These are phyloP conservation scores for Gadopsis bispinosus DNA, from an alignment of 2,797 vertebrate genomes.

Conservation along the genomic window DNA sequence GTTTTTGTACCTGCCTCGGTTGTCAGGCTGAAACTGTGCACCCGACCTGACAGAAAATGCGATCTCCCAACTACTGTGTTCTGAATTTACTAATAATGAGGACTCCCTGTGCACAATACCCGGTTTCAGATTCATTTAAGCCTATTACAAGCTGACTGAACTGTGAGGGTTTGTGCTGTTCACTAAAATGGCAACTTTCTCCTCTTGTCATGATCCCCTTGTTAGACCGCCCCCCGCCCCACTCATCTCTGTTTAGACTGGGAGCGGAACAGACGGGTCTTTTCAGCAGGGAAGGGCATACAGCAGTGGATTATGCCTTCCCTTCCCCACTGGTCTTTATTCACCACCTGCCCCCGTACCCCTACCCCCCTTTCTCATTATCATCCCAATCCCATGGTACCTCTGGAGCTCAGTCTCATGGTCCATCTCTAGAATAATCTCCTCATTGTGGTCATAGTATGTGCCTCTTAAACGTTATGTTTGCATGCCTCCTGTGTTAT, in stretches of 20 bases:
- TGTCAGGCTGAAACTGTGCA: constrained; percentile 51
- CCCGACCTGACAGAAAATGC: constrained; percentile 47
- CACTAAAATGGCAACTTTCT: constrained; percentile 70
- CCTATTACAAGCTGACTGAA: constrained; percentile 57
- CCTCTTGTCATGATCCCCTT: constrained; percentile 72
- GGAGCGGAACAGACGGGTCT: constrained; percentile 80
- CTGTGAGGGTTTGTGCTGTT: constrained; percentile 62
- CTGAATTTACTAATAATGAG: constrained; percentile 48
- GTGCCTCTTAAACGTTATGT: constrained; percentile 49
- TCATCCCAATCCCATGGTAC: constrained; percentile 61
- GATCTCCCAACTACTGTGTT: constrained; percentile 48
- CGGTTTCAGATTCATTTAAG: constrained; percentile 73
- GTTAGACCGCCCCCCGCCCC: constrained; percentile 62
- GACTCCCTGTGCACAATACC: constrained; percentile 53
- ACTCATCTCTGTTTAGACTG: constrained; percentile 67
- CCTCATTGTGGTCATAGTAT: constrained; percentile 47
- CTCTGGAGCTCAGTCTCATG: constrained; percentile 47
- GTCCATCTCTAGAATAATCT: constrained; percentile 52
- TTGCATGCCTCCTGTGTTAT: constrained; percentile 55
- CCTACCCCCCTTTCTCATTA: constrained; percentile 66
- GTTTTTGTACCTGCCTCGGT: constrained; percentile 57
- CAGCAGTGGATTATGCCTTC: constrained; percentile 75
- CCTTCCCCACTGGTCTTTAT: constrained; percentile 72
- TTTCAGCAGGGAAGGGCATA: constrained; percentile 69
- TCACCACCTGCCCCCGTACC: constrained; percentile 78